phyloP scores from a whole-genome alignment of 2,797 vertebrate genomes.

The Mus spretus region DNA sequence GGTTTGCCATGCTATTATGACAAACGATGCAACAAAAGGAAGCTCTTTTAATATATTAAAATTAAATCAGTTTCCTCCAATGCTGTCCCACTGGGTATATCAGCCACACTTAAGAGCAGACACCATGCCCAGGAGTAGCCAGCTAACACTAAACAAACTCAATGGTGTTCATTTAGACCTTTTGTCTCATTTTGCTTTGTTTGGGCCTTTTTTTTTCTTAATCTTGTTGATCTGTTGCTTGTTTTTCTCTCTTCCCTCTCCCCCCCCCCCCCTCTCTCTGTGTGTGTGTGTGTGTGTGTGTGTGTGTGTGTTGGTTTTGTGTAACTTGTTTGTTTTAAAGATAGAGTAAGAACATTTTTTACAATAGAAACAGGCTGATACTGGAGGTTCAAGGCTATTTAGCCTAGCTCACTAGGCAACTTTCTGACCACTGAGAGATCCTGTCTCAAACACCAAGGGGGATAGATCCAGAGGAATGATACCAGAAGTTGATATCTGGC shows the following conservation, averaged over 20 bases:
- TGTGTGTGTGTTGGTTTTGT: background rate
- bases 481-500: background rate
- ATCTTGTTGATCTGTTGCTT: background rate
- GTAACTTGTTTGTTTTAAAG: background rate
- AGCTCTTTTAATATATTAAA: background rate
- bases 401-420: background rate
- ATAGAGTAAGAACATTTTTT: background rate
- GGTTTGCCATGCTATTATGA: background rate
- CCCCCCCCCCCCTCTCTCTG: too few species aligned
- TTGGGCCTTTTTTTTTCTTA: background rate
- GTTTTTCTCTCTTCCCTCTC: too few species aligned
- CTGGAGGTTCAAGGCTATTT: too few species aligned
- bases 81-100: background rate
- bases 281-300: background rate
- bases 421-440: background rate
- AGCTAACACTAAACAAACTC: background rate
- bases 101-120: background rate
- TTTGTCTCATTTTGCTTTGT: background rate
- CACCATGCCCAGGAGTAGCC: background rate
- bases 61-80: background rate
- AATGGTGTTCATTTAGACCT: background rate
- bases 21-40: background rate
- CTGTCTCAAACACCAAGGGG: background rate
- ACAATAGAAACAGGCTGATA: background rate
- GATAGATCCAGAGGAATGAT: background rate